These are phyloP conservation scores for Corapipo altera DNA, from an alignment of 2,113 vertebrate species.

Conservation along the genomic window DNA sequence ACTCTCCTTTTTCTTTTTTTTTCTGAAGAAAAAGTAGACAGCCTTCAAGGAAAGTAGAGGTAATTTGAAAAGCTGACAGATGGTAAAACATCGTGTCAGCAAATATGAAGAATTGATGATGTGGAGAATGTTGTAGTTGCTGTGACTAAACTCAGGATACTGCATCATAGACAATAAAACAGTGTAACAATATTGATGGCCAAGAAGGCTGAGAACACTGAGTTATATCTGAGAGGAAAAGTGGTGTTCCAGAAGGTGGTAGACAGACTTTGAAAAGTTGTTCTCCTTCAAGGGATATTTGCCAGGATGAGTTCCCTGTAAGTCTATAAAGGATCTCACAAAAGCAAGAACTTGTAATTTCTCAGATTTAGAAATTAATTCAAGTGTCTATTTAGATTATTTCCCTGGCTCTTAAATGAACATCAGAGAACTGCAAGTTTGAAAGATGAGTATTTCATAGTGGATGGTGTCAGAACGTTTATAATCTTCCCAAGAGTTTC, in stretches of 20 bases:
- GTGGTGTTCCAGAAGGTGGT: background rate
- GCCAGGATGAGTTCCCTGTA: background rate
- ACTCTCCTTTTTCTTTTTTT: background rate
- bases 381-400: background rate
- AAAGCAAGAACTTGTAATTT: background rate
- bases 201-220: background rate
- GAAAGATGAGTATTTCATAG: background rate
- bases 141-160: background rate
- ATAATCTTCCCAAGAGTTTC: background rate
- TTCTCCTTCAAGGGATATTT: background rate
- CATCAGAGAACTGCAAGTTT: background rate
- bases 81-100: background rate
- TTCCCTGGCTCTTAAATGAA: accelerated
- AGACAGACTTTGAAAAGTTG: background rate
- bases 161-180: background rate
- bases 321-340: background rate
- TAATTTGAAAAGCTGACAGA: slow-evolving; percentile 3
- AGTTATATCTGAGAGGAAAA: background rate
- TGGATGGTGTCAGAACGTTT: background rate
- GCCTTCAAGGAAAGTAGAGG: background rate
- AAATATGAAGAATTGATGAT: background rate
- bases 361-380: background rate
- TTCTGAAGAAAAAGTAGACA: background rate
- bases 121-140: background rate
- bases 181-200: background rate